phyloP scores from a whole-genome alignment of 2,797 vertebrate species.

The Nothura maculosa region DNA sequence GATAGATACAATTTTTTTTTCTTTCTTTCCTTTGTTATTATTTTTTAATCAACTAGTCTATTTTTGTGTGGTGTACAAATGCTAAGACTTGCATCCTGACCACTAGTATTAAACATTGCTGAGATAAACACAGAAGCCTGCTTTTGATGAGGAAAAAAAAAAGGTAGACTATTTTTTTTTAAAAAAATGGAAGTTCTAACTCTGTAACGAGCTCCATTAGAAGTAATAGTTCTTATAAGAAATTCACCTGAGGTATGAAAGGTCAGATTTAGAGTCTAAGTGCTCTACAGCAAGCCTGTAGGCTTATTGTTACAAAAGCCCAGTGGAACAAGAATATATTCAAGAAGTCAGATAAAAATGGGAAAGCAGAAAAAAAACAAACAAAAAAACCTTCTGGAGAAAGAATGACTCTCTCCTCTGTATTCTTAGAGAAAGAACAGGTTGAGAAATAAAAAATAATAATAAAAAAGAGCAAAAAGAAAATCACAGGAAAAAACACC shows the following conservation, averaged over 20 bases:
- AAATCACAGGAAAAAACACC: neutral
- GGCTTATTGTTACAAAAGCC: conserved; percentile 27
- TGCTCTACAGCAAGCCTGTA: conserved; percentile 16
- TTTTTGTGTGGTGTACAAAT: neutral
- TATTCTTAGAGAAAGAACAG: neutral
- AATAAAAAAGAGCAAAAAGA: too few relatives aligned
- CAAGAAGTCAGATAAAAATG: conserved; percentile 1
- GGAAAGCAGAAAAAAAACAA: neutral
- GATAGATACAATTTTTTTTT: neutral
- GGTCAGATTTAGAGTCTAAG: conserved; percentile 58
- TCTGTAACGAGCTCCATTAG: neutral
- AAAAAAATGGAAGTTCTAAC: neutral
- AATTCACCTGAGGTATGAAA: neutral
- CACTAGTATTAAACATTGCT: neutral
- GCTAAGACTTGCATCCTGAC: neutral
- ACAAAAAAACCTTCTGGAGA: neutral
- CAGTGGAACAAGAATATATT: conserved; percentile 19
- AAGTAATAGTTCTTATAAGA: conserved; percentile 12
- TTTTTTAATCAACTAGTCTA: neutral
- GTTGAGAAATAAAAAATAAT: neutral
- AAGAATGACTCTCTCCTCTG: neutral
- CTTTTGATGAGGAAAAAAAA: neutral
- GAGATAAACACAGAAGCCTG: conserved; percentile 9
- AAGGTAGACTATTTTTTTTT: neutral
- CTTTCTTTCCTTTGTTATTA: neutral